Evolutionary conservation across 2,888 invertebrate species (phyloP), one percentile per base, ranked within the genome.

Genomic region (Zygothrica quintamaculata): DNA sequence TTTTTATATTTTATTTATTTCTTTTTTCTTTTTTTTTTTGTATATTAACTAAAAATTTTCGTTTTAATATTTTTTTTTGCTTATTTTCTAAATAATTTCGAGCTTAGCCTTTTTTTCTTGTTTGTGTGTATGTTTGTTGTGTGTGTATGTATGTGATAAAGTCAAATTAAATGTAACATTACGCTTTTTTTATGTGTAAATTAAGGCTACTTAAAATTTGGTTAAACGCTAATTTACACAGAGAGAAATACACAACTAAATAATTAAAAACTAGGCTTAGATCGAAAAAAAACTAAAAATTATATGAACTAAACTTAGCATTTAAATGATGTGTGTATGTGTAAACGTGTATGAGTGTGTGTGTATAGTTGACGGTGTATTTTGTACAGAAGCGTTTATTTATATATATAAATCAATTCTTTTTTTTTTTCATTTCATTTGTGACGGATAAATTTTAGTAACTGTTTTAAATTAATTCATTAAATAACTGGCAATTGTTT

Each of bases 141-240:
- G 47, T 40, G 25, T 62, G 55, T 33, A 36, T 42, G 61, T 44
- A 52, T 59, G 44, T 70, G 13, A 29, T 37, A 58, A 48, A 50
- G 33, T 69, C 76, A 59, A 80, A 67, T 80, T 69, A 77, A 64
- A 68, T 59, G 47, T 53, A 39, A 42, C 37, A 57, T 56, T 64
- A 26, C n/a, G 52, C 65, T 48, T 69, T 48, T 69, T 34, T 64
- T 55, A 42, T 61, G 25, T 16, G 52, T 71, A 64, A 72, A 65
- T 77, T 72, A 69, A 84, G 57, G 39, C 85, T 81, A 81, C 81
- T 81, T 81, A 81, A 79, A 81, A 85, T 85, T 85, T 77, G 75
- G 77, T 82, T 85, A 72, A 58, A 82, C 64, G 85, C 82, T 81
- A 81, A 85, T 81, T 84, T 81, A 81, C 85, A 81, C 82, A 71